Conservation (phyloP, 2,113 vertebrate genomes). For the Synchiropus splendidus region DNA sequence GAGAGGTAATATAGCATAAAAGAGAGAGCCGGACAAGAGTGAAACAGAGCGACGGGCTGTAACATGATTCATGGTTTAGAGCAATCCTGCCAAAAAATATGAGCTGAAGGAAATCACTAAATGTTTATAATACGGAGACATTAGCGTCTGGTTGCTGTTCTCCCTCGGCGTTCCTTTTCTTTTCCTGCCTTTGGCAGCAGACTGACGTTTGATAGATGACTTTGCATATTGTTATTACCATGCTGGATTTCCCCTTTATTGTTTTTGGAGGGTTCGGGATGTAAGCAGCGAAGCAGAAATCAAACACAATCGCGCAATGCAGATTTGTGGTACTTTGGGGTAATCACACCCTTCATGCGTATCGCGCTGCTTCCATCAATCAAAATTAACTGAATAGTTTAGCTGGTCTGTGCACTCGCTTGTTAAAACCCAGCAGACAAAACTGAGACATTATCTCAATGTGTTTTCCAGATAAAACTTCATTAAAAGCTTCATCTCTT, state of each 20-base stretch:
- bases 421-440: slow-evolving; percentile 6
- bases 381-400: slow-evolving; percentile 27
- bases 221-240: slow-evolving; percentile 45
- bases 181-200: slow-evolving; percentile 38
- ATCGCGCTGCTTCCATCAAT: slow-evolving; percentile 28
- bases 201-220: slow-evolving; percentile 42
- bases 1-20: slow-evolving; percentile 2
- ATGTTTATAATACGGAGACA: slow-evolving; percentile 43
- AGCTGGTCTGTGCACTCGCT: slow-evolving; percentile 2
- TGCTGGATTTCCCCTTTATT: slow-evolving; percentile 41
- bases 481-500: background rate
- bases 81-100: slow-evolving; percentile 32
- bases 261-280: slow-evolving; percentile 40
- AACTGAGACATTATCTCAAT: too few relatives aligned
- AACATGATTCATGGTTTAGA: slow-evolving; percentile 33
- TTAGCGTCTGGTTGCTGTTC: slow-evolving; percentile 5
- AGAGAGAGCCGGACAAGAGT: background rate
- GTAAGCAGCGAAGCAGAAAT: slow-evolving; percentile 28
- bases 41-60: slow-evolving; percentile 2
- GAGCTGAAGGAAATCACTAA: slow-evolving; percentile 26
- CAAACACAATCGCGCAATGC: slow-evolving; percentile 25
- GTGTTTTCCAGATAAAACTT: too few relatives aligned
- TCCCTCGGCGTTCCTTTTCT: slow-evolving; percentile 14
- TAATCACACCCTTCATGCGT: slow-evolving; percentile 28
- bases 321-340: slow-evolving; percentile 26